These are phyloP conservation scores for Anthophora plumipes DNA, from an alignment of 2,888 invertebrate genomes.

Conservation along the genomic window DNA sequence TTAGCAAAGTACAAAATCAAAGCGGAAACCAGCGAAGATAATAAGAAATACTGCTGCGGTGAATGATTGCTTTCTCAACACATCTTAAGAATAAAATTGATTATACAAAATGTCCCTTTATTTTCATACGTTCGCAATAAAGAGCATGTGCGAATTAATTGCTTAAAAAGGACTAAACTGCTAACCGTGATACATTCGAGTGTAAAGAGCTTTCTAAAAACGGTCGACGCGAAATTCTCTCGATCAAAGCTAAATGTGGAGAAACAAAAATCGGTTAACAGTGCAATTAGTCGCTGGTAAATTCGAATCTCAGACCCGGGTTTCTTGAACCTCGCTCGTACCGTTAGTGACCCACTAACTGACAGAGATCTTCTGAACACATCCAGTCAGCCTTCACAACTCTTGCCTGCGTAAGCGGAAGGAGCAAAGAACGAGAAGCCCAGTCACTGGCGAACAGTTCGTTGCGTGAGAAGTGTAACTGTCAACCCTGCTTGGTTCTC, in stretches of 20 bases:
- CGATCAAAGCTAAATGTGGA: background rate
- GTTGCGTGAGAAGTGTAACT: slow-evolving; percentile 66
- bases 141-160: background rate
- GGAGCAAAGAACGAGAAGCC: slow-evolving; percentile 57
- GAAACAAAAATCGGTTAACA: slow-evolving; percentile 1
- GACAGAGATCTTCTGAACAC: slow-evolving; percentile 78
- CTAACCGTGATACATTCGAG: background rate
- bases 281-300: slow-evolving; percentile 60
- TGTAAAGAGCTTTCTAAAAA: background rate
- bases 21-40: too few relatives aligned
- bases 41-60: background rate
- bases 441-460: slow-evolving; percentile 74
- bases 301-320: slow-evolving; percentile 75
- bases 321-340: slow-evolving; percentile 82
- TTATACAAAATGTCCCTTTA: background rate
- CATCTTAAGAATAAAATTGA: background rate
- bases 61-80: background rate
- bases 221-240: background rate
- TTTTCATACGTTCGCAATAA: background rate
- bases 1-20: too few relatives aligned
- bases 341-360: slow-evolving; percentile 84
- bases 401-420: slow-evolving; percentile 42
- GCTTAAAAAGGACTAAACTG: background rate
- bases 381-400: slow-evolving; percentile 71
- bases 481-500: slow-evolving; percentile 46